phyloP scores from a whole-genome alignment of 1,140 invertebrate species.

The Vollenhovia emeryi region DNA sequence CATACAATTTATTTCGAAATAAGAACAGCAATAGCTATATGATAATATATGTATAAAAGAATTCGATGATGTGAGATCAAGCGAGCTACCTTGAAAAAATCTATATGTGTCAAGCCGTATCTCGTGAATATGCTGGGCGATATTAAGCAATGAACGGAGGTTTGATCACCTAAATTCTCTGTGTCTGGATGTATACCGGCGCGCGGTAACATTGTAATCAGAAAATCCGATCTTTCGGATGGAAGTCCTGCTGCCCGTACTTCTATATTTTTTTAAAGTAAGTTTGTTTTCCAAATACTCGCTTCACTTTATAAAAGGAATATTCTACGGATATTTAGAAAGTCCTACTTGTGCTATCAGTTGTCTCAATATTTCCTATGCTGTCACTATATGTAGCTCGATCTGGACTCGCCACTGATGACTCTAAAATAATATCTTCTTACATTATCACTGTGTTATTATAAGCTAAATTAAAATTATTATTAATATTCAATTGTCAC shows the following conservation, averaged over 20 bases:
- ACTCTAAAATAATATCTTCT: constrained; percentile 37
- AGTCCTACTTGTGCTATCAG: constrained; percentile 27
- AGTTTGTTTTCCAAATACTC: neutral
- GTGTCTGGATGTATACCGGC: neutral
- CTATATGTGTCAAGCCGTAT: constrained; percentile 29
- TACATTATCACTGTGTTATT: neutral
- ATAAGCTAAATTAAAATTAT: neutral
- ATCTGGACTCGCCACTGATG: constrained; percentile 21
- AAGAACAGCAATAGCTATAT: neutral
- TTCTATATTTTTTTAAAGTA: constrained; percentile 12
- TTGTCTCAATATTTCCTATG: constrained; percentile 36
- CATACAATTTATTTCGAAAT: neutral
- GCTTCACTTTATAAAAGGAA: neutral
- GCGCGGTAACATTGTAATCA: neutral
- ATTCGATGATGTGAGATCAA: neutral
- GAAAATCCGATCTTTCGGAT: neutral
- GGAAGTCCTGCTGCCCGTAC: constrained; percentile 25
- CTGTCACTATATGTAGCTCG: constrained; percentile 27
- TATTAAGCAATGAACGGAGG: constrained; percentile 35
- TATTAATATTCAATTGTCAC: constrained; percentile 1
- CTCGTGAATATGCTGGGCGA: constrained; percentile 52
- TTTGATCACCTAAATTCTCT: constrained; percentile 9
- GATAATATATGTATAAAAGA: neutral
- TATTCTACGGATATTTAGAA: neutral
- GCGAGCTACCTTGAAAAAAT: constrained; percentile 59